phyloP scores from a whole-genome alignment of 1,140 invertebrate genomes.

The Calliphora vicina region DNA sequence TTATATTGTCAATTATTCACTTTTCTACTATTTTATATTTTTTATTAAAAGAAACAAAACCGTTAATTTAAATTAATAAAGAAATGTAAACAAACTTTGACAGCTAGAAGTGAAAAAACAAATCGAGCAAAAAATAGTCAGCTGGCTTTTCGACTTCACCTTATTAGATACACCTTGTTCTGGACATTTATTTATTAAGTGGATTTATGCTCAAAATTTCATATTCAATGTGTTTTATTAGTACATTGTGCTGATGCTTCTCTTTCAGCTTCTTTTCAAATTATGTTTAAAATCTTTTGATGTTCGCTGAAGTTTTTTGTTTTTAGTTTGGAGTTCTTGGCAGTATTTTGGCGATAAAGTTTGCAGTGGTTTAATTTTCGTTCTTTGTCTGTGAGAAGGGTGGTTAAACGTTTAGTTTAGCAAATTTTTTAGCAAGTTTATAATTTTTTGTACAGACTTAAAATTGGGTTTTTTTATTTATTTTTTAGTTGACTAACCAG shows the following conservation, averaged over 20 bases:
- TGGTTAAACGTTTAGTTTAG: slow-evolving; percentile 29
- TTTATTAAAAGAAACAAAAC: no score
- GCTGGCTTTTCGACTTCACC: no score
- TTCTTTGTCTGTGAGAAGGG: neutral
- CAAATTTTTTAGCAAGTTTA: slow-evolving; percentile 24
- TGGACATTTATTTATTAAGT: neutral
- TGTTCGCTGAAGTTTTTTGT: neutral
- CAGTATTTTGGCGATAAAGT: no score
- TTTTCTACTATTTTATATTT: no score
- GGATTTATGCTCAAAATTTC: neutral
- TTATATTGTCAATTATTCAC: no score
- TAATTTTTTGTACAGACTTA: slow-evolving; percentile 10
- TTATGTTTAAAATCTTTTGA: neutral
- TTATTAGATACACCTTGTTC: no score
- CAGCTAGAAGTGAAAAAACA: no score
- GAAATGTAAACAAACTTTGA: no score
- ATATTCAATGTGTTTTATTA: neutral
- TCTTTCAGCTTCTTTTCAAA: neutral
- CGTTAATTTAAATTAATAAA: no score
- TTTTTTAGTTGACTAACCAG: slow-evolving; percentile 1
- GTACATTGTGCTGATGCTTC: neutral
- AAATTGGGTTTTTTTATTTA: neutral
- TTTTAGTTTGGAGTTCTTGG: neutral
- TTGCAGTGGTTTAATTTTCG: neutral
- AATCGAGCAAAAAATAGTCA: no score